These are phyloP conservation scores for Drosophila sordidula DNA, from an alignment of 2,888 invertebrate species.

Conservation along the genomic window DNA sequence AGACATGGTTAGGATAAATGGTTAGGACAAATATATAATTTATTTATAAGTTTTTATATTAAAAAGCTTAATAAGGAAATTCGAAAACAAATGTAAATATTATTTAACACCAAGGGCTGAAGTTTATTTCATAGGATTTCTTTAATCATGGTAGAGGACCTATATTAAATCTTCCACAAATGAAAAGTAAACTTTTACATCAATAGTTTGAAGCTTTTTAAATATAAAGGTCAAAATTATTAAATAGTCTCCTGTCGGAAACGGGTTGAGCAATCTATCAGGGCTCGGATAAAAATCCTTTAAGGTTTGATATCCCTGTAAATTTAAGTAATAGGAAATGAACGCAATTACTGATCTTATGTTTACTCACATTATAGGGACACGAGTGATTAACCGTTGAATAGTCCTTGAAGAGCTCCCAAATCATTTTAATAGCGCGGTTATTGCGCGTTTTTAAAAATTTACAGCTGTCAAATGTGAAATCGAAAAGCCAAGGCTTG, in stretches of 20 bases:
- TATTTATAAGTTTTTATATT: no score
- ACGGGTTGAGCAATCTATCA: background rate
- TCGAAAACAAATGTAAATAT: no score
- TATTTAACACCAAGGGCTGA: no score
- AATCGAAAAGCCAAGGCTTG: constrained; percentile 24
- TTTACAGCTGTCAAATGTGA: background rate
- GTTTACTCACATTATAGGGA: constrained; percentile 37
- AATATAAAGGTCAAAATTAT: constrained; percentile 6
- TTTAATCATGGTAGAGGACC: background rate
- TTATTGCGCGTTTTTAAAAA: constrained; percentile 4
- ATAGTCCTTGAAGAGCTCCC: background rate
- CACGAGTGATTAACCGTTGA: constrained; percentile 30
- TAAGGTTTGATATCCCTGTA: background rate
- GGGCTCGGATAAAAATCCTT: constrained; percentile 20
- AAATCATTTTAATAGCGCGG: background rate
- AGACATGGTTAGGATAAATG: no score
- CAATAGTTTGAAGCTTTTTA: background rate
- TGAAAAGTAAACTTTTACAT: background rate
- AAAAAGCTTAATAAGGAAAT: no score
- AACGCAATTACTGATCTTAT: no score
- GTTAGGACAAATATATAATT: no score
- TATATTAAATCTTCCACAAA: constrained; percentile 6
- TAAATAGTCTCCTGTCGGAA: constrained; percentile 39
- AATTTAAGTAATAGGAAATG: background rate
- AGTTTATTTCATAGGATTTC: no score